phyloP scores from a whole-genome alignment of 2,113 vertebrate genomes.

The Oxygymnocypris stewartii region DNA sequence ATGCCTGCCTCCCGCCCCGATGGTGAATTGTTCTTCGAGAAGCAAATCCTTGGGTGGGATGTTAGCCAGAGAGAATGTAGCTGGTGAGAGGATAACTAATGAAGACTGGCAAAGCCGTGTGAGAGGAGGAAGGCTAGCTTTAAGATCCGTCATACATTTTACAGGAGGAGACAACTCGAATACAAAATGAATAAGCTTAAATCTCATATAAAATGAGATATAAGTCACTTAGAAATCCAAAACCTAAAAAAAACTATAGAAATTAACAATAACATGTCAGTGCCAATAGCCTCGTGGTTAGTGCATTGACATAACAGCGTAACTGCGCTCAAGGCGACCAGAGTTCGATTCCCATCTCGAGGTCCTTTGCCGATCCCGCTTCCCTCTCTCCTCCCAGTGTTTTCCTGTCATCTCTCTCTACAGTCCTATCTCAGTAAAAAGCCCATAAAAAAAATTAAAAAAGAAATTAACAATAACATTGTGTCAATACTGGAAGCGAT shows the following conservation, averaged over 20 bases:
- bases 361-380: too few species aligned
- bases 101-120: conserved; percentile 49
- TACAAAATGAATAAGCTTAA: conserved; percentile 20
- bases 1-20: conserved; percentile 66
- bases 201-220: conserved; percentile 10
- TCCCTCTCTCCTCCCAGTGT: too few species aligned
- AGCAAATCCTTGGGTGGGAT: conserved; percentile 79
- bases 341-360: too few species aligned
- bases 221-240: not conserved
- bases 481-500: too few species aligned
- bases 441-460: too few species aligned
- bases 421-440: too few species aligned
- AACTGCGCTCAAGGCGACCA: too few species aligned
- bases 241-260: not conserved
- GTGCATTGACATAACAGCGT: too few species aligned
- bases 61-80: conserved; percentile 76
- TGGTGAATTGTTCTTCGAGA: conserved; percentile 63
- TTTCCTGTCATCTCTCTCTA: too few species aligned
- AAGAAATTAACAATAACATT: too few species aligned
- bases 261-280: too few species aligned
- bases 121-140: conserved; percentile 44
- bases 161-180: conserved; percentile 8
- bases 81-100: conserved; percentile 62
- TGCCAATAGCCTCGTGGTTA: too few species aligned
- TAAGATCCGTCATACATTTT: conserved; percentile 41